These are phyloP conservation scores for Scomber japonicus DNA, from an alignment of 2,113 vertebrate species.

Conservation along the genomic window DNA sequence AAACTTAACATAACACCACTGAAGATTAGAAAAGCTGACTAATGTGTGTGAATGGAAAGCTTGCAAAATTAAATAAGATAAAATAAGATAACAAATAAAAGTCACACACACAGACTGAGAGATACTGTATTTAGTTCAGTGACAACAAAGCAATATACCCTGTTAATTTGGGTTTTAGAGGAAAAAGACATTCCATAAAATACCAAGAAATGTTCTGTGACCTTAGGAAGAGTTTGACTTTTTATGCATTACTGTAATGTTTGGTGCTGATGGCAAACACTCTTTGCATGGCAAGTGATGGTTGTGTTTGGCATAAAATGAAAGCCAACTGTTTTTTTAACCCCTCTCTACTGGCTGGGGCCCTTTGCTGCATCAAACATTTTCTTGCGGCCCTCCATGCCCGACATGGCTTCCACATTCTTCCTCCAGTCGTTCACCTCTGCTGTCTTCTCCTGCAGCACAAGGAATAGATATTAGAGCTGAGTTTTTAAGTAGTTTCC, in stretches of 20 bases:
- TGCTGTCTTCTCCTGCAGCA: constrained; percentile 73
- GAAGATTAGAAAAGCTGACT: not conserved
- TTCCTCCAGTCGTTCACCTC: constrained; percentile 94
- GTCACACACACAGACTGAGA: not conserved
- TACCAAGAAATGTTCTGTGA: not conserved
- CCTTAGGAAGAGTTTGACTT: not conserved
- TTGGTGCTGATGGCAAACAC: not conserved
- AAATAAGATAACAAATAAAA: too few species aligned
- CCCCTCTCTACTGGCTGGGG: constrained; percentile 62
- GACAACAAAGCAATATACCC: constrained; percentile 5
- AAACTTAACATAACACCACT: not conserved
- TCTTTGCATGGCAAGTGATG: not conserved
- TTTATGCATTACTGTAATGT: not conserved
- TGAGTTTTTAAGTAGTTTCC: too few species aligned
- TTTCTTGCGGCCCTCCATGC: constrained; percentile 95
- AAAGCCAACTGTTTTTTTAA: not conserved
- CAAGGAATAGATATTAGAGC: not conserved
- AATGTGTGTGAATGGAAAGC: not conserved
- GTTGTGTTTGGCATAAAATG: not conserved
- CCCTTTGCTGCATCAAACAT: constrained; percentile 89
- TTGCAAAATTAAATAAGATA: too few species aligned
- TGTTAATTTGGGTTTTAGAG: not conserved
- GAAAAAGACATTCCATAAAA: not conserved
- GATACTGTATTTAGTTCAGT: constrained; percentile 39
- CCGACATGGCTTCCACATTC: constrained; percentile 93